These are phyloP conservation scores for Acropternis orthonyx DNA, from an alignment of 2,797 vertebrate genomes.

Conservation along the genomic window DNA sequence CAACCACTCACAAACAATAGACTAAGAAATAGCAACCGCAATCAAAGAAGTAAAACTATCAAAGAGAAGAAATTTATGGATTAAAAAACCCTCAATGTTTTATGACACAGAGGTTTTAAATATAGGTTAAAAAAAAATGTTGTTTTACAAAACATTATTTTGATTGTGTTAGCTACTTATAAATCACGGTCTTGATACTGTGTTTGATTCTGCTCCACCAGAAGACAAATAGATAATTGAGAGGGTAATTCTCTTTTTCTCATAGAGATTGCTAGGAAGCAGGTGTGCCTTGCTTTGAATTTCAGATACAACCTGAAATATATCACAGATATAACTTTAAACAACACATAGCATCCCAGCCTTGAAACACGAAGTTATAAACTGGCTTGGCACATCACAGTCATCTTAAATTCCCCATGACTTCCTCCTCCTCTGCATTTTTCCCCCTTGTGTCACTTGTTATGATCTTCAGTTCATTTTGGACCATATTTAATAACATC, in stretches of 20 bases:
- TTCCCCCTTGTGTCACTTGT: neutral
- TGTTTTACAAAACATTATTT: neutral
- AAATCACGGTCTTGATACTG: neutral
- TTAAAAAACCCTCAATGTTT: neutral
- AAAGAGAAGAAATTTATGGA: neutral
- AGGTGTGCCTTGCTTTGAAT: neutral
- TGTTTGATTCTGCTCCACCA: neutral
- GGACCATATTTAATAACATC: neutral
- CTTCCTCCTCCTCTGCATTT: neutral
- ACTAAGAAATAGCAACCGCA: neutral
- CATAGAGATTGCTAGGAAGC: neutral
- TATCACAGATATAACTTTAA: neutral
- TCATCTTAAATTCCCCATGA: neutral
- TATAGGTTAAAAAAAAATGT: accelerated
- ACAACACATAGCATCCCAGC: neutral
- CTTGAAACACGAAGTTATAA: neutral
- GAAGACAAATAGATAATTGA: neutral
- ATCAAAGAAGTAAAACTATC: neutral
- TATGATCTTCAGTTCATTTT: neutral
- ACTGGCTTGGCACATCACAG: neutral
- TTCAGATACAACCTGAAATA: neutral
- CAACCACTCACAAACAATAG: neutral
- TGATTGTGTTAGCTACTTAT: neutral
- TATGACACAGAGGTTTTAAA: neutral
- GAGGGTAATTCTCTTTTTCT: neutral